Conservation (phyloP, 2,113 vertebrate genomes). For the Corapipo altera region DNA sequence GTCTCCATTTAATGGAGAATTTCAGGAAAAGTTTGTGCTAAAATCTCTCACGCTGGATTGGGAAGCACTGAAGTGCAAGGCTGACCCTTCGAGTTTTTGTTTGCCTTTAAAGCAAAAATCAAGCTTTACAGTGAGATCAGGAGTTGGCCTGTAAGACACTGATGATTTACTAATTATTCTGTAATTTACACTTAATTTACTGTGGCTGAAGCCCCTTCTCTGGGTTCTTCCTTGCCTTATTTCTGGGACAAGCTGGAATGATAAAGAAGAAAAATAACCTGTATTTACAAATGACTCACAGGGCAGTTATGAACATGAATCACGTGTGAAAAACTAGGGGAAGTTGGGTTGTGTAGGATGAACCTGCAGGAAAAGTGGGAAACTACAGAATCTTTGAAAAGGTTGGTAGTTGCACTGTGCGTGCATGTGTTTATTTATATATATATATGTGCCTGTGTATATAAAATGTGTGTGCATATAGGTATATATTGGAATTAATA, state of each 20-base stretch:
- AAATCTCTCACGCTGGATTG: not conserved
- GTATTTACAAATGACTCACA: not conserved
- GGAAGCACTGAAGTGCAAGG: not conserved
- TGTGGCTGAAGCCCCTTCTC: not conserved
- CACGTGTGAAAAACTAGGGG: fast-evolving
- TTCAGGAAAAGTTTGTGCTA: not conserved
- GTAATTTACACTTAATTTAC: not conserved
- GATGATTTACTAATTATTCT: no score
- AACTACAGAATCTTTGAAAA: constrained; percentile 92
- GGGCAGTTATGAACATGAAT: not conserved
- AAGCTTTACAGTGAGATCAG: not conserved
- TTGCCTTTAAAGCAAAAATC: not conserved
- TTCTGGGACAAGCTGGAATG: not conserved
- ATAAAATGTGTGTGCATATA: not conserved
- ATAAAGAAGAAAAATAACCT: not conserved
- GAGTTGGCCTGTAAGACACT: not conserved
- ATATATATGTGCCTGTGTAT: not conserved
- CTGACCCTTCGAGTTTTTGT: fast-evolving
- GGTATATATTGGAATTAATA: not conserved
- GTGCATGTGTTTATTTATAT: not conserved
- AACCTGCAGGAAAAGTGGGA: constrained; percentile 80
- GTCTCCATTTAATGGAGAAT: not conserved
- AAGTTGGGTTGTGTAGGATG: constrained; percentile 88
- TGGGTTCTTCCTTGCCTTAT: not conserved
- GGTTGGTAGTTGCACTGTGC: constrained; percentile 64